Evolutionary conservation across 2,888 invertebrate genomes (phyloP), one percentile per base, ranked within the genome.

Genomic region (Pachliopta kotzebuea): DNA sequence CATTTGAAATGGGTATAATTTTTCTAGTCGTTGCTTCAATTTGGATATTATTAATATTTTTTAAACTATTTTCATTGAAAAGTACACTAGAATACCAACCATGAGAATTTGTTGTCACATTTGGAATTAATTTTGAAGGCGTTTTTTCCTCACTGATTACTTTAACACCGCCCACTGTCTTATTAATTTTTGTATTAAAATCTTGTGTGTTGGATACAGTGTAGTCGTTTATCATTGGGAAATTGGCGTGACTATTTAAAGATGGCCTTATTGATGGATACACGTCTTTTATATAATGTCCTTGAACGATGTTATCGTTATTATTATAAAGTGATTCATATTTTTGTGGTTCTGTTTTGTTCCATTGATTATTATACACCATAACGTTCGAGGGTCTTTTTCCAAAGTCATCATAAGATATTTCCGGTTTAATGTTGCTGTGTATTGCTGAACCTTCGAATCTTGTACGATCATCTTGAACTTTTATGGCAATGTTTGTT

Each of bases 401-500:
- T 23, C 70, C 72, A 57, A 80, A 74, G 20, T 81, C 73, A 56
- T 78, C 70, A 65, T 81, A 81, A 50, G 74, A 70, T 49, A 76
- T 71, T 23, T 80, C 71, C n/a, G 77, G 76, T 50, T 79, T 81
- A 66, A 68, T 72, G 65, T 80, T 78, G 2, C 76, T 82, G 67
- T 88, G 83, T 62, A 81, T 70, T 67, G 82, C 81, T 56, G 81
- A 84, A 17, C 74, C 80, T 69, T 87, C 85, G 65, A 80, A 76
- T 57, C 81, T 78, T 29, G 79, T 73, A n/a, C 79, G 74, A 68
- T 81, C 84, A 73, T 87, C 91, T 79, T 92, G 88, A 4, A 92
- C 92, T 74, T 79, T 81, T 21, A 92, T 91, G 49, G 92, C 92
- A 72, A 92, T 86, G 68, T 92, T 92, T 0, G 92, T 92, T 56